Percentiles rank a stretch among this genome's conserved stretches.
Conservation (phyloP, 2,797 vertebrate genomes). For the Pseudochromis fuscus region DNA sequence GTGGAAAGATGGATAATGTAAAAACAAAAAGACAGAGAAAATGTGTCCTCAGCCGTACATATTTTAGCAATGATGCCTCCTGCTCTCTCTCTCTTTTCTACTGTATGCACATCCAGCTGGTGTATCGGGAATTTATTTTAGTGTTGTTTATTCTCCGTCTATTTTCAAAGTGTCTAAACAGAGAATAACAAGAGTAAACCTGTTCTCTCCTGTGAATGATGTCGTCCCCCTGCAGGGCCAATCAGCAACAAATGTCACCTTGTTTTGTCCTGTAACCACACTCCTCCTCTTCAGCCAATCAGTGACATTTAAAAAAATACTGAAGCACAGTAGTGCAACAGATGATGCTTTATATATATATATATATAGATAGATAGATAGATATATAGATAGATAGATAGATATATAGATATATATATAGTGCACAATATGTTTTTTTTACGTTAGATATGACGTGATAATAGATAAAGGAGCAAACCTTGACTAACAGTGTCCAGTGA, state of each 20-base stretch:
- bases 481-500: background rate
- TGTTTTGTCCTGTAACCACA: slow-evolving; percentile 14
- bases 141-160: slow-evolving; percentile 34
- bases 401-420: no score
- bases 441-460: background rate
- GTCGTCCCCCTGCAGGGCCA: slow-evolving; percentile 38
- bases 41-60: slow-evolving; percentile 16
- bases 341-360: slow-evolving; percentile 3
- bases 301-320: slow-evolving; percentile 21
- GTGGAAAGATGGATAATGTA: slow-evolving; percentile 14
- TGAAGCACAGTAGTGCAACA: background rate
- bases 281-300: slow-evolving; percentile 13
- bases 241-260: slow-evolving; percentile 51
- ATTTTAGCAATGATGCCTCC: slow-evolving; percentile 13
- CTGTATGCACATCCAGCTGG: slow-evolving; percentile 8
- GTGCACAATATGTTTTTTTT: slow-evolving; percentile 6
- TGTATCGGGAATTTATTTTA: slow-evolving; percentile 8
- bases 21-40: slow-evolving; percentile 2
- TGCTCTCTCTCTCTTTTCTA: background rate
- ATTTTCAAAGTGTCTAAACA: slow-evolving; percentile 37
- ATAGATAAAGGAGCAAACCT: slow-evolving; percentile 8
- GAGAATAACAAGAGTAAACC: slow-evolving; percentile 40
- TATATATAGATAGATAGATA: no score
- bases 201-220: slow-evolving; percentile 27
- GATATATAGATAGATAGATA: no score